phyloP scores from a whole-genome alignment of 2,888 invertebrate genomes.

The Aphodius sticticus region DNA sequence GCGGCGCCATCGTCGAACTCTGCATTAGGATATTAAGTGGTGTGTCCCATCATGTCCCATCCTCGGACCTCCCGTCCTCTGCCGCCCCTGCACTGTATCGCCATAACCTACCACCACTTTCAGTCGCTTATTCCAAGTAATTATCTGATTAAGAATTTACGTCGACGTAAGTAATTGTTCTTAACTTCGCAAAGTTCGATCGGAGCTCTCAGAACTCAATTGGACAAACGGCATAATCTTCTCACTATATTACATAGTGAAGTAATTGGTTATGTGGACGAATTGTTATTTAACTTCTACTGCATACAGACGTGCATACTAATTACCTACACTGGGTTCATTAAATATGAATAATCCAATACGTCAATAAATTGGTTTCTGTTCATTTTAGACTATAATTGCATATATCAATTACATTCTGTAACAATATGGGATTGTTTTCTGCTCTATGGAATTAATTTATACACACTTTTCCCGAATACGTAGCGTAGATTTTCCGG shows the following conservation, averaged over 20 bases:
- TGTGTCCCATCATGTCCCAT: conserved; percentile 13
- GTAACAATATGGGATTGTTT: too few species aligned
- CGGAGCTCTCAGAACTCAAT: not conserved
- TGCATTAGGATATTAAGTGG: conserved; percentile 15
- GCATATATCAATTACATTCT: too few species aligned
- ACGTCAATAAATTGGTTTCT: not conserved
- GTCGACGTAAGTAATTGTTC: conserved; percentile 21
- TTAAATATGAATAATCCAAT: not conserved
- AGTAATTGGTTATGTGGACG: not conserved
- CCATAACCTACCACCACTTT: conserved; percentile 7
- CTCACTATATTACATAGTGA: not conserved
- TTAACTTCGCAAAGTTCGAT: not conserved
- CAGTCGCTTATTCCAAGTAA: conserved; percentile 14
- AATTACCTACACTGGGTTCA: not conserved
- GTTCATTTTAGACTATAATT: not conserved
- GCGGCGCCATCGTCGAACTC: conserved; percentile 12
- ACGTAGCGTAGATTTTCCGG: too few species aligned
- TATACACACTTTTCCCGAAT: too few species aligned
- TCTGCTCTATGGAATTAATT: too few species aligned
- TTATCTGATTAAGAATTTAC: conserved; percentile 24
- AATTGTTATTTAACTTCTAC: not conserved
- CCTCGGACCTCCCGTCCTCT: not conserved
- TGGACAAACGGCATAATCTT: not conserved
- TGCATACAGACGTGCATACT: not conserved
- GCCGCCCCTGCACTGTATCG: conserved; percentile 6